Percentiles rank a stretch among this genome's conserved stretches.
These are phyloP conservation scores for Eriosoma lanigerum DNA, from an alignment of 1,140 invertebrate genomes.

Conservation along the genomic window DNA sequence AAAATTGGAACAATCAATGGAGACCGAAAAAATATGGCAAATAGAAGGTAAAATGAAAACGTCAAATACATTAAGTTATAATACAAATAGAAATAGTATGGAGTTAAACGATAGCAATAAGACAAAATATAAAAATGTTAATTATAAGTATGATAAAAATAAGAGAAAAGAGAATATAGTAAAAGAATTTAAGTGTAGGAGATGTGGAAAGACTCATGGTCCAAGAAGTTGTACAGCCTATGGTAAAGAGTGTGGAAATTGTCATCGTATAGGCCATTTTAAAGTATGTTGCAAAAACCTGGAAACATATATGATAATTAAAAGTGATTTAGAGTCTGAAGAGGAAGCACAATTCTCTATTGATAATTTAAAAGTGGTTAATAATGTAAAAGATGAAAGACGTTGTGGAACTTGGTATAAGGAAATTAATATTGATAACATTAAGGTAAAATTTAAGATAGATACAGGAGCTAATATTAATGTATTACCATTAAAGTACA, in stretches of 20 bases:
- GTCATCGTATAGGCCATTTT: background rate
- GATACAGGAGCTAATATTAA: background rate
- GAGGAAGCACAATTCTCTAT: background rate
- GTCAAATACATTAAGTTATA: too few relatives aligned
- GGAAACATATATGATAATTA: background rate
- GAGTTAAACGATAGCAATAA: too few relatives aligned
- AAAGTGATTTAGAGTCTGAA: background rate
- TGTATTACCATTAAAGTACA: background rate
- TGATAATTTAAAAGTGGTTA: background rate
- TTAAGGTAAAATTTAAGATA: background rate
- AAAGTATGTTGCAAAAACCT: background rate
- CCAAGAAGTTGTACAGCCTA: background rate
- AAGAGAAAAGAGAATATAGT: background rate
- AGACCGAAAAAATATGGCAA: background rate
- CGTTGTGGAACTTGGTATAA: background rate
- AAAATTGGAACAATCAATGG: background rate
- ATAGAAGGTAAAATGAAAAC: background rate
- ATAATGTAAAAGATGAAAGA: background rate
- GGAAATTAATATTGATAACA: background rate
- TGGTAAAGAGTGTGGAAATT: background rate
- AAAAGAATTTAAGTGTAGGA: background rate
- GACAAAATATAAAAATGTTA: background rate
- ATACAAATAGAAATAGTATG: too few relatives aligned
- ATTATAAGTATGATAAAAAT: background rate
- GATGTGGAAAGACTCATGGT: background rate